Base-by-base conservation (phyloP, 2,797 vertebrate genomes). In the Glyptemys insculpta region DNA sequence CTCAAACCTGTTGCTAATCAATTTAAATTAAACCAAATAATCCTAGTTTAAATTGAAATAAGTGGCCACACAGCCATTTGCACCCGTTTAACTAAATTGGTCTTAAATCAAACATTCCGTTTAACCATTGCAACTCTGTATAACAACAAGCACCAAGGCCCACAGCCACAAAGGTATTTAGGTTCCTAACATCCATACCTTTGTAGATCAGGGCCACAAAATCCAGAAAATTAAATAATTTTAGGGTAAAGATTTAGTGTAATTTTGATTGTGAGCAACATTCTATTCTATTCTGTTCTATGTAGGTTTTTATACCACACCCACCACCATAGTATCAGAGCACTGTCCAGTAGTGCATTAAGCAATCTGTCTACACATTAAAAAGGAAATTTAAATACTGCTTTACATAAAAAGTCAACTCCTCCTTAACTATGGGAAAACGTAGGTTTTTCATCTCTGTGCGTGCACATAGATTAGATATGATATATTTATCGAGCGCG, bases 391-490 rank as follows among this genome's bases (percentile, higher is more conserved):
- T 25, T 72, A 72, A 49, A 78, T 47, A 76, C 25, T 78, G 27
- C 25, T 29, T 29, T 78, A 78, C 74, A 49, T 16, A 78, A 57
- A 81, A 93, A 56, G 7, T 29, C 74, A 81, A 7, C 3, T 84
- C 79, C 87, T 41, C n/a, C 88, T 31, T 65, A 74, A 50, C 31
- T 91, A 31, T 54, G 87, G 87, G 91, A 44, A 34, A 85, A 81
- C 8, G 83, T 87, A 52, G 50, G 76, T 53, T 96, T 95, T 86
- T 87, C 49, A 94, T 96, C 95, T 97, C 96, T 96, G 83, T 85
- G 19, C 25, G 10, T 89, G 85, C 89, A 56, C 85, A 4, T 76
- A 87, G 92, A 93, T 95, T 96, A 93, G 85, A 95, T 3, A 57
- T 90, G 92, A 96, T 94, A 94, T 87, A 83, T 94, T 93, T 97